phyloP scores from a whole-genome alignment of 35 echinoderm and acorn worm genomes.

The Apostichopus japonicus region DNA sequence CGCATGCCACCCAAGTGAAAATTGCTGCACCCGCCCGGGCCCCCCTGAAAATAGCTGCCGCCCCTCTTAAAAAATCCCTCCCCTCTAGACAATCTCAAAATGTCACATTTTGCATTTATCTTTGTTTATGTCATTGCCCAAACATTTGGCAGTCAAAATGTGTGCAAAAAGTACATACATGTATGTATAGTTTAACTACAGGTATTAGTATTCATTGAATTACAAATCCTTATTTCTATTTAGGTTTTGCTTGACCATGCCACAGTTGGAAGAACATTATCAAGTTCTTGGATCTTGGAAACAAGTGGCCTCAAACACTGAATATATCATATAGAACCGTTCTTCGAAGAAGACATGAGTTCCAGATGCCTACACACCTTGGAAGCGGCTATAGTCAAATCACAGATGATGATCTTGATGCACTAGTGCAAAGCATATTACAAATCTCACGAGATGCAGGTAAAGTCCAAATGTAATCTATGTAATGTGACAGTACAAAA shows the following conservation, averaged over 20 bases:
- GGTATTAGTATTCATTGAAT: no score
- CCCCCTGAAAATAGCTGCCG: no score
- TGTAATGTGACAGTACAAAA: no score
- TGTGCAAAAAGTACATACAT: no score
- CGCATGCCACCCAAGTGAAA: no score
- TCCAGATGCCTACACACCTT: background rate
- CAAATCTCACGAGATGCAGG: background rate
- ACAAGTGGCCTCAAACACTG: slow-evolving; percentile 2
- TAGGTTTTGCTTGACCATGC: background rate
- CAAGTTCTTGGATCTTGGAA: background rate
- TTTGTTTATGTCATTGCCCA: no score
- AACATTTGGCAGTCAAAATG: no score
- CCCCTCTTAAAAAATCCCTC: no score
- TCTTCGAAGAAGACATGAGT: background rate
- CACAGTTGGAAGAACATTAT: slow-evolving; percentile 2
- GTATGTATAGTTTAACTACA: no score
- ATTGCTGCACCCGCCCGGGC: no score
- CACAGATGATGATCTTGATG: background rate
- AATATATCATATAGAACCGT: slow-evolving; percentile 4
- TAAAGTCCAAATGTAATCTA: background rate
- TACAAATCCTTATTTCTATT: background rate
- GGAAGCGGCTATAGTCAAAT: background rate
- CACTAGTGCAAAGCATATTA: background rate
- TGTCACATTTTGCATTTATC: no score
- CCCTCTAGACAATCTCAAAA: no score